A percentile compares a stretch with the other conserved stretches of the same genome.
Conservation (phyloP, 2,888 invertebrate genomes). For the Spilosoma lubricipeda region DNA sequence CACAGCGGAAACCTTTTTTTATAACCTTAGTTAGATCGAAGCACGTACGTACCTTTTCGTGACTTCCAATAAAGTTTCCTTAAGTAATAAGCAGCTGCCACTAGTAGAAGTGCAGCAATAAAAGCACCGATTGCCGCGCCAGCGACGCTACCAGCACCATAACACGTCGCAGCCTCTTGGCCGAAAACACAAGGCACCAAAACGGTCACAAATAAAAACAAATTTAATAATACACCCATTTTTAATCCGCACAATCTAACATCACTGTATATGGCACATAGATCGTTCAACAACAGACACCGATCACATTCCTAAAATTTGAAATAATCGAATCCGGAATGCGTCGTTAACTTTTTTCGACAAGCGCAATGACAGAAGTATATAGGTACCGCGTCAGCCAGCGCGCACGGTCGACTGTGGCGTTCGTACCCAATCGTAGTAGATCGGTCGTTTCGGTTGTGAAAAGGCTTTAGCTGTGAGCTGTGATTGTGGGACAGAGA, state of each 20-base stretch:
- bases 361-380: constrained; percentile 50
- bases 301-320: constrained; percentile 79
- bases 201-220: constrained; percentile 77
- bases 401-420: constrained; percentile 81
- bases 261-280: constrained; percentile 82
- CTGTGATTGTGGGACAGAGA: constrained; percentile 77
- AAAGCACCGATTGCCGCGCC: constrained; percentile 91
- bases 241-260: constrained; percentile 62
- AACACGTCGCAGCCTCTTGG: constrained; percentile 85
- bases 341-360: constrained; percentile 62
- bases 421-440: constrained; percentile 39
- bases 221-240: constrained; percentile 79
- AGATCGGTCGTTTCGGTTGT: constrained; percentile 55
- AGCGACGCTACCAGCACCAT: constrained; percentile 89
- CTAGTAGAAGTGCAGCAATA: constrained; percentile 87
- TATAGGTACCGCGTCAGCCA: constrained; percentile 69
- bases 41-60: constrained; percentile 80
- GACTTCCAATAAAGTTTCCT: constrained; percentile 88
- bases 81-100: constrained; percentile 85
- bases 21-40: constrained; percentile 20
- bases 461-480: constrained; percentile 67
- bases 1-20: constrained; percentile 16
- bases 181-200: constrained; percentile 79
- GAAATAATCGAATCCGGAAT: constrained; percentile 66
- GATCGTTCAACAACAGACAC: constrained; percentile 62